These are phyloP conservation scores for Micronycteris hirsuta DNA, from an alignment of 2,113 vertebrate species.

Conservation along the genomic window DNA sequence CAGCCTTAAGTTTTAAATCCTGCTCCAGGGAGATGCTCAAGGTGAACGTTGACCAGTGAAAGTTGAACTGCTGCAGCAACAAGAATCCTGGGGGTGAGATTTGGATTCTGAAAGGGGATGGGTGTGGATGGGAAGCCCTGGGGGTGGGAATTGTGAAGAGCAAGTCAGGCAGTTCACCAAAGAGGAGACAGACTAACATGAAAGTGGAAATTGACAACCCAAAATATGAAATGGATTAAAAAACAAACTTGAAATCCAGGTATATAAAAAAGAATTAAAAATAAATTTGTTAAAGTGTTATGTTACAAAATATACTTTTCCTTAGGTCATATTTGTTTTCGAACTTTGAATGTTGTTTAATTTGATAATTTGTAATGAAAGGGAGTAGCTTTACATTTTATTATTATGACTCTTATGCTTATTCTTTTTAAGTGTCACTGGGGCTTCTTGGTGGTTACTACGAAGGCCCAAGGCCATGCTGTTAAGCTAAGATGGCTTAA, in stretches of 20 bases:
- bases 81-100: background rate
- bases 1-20: background rate
- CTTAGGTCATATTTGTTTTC: background rate
- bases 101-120: background rate
- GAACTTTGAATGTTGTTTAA: background rate
- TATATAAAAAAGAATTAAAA: background rate
- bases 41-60: background rate
- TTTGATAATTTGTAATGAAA: slow-evolving; percentile 14
- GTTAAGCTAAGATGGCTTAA: background rate
- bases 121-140: background rate
- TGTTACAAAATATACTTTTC: background rate
- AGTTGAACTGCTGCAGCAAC: background rate
- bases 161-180: background rate
- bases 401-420: background rate
- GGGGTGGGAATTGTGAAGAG: background rate
- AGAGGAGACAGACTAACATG: background rate
- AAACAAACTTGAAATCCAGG: background rate
- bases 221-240: background rate
- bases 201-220: background rate
- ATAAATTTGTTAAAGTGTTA: background rate
- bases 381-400: background rate
- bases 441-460: background rate
- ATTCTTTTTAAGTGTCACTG: background rate
- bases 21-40: background rate
- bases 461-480: background rate